A percentile compares a stretch with the other conserved stretches of the same genome.
These are phyloP conservation scores for Cotesia congregata DNA, from an alignment of 2,888 invertebrate species.

Conservation along the genomic window DNA sequence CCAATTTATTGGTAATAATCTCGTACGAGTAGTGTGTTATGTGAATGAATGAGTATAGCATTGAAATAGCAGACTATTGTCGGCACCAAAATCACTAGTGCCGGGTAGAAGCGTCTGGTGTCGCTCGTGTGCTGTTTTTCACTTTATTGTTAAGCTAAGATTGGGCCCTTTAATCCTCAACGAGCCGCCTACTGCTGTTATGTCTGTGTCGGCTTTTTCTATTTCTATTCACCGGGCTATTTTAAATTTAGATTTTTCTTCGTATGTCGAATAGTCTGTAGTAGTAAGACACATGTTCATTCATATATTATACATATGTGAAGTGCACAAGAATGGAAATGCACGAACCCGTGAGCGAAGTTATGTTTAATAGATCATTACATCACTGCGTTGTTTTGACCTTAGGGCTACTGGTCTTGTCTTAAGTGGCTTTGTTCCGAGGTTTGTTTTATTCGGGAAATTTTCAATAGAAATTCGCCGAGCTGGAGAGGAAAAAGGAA, in stretches of 20 bases:
- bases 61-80: constrained; percentile 6
- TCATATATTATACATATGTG: too few species aligned
- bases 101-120: constrained; percentile 12
- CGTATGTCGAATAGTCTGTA: too few species aligned
- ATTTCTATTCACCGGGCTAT: background rate
- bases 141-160: constrained; percentile 48
- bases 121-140: constrained; percentile 41
- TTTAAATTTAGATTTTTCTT: background rate
- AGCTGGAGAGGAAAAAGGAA: background rate
- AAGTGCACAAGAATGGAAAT: background rate
- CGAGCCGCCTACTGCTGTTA: constrained; percentile 31
- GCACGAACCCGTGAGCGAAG: background rate
- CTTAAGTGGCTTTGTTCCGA: background rate
- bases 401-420: background rate
- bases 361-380: constrained; percentile 1
- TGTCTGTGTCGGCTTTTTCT: constrained; percentile 32
- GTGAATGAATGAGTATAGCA: background rate
- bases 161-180: constrained; percentile 63
- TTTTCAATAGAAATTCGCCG: background rate
- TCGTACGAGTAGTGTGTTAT: constrained; percentile 41
- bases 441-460: constrained; percentile 13
- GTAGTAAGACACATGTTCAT: too few species aligned
- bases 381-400: background rate
- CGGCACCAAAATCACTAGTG: background rate
- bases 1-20: constrained; percentile 70